Evolutionary conservation across 1,140 invertebrate species (phyloP).

Genomic region (Matsumurasca onukii): DNA sequence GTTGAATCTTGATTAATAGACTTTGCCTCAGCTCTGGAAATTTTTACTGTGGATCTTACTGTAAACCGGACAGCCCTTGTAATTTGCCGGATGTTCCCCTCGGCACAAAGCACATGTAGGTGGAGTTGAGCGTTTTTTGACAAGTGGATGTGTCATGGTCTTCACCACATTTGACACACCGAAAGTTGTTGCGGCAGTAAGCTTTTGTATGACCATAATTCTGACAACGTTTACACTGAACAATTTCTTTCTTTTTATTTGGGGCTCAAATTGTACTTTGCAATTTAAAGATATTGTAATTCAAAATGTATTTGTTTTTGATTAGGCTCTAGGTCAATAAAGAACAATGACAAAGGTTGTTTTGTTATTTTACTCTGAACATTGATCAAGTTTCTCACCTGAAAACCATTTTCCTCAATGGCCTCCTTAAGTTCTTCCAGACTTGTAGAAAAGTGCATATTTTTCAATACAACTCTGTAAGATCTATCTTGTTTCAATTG

Average conservation of each 20-base stretch:
- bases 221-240: slow-evolving; percentile 1
- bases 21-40: neutral
- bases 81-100: neutral
- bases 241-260: slow-evolving; percentile 6
- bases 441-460: too few relatives aligned
- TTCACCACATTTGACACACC: neutral
- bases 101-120: neutral
- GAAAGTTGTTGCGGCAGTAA: neutral
- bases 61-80: slow-evolving; percentile 7
- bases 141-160: neutral
- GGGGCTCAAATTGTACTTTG: too few relatives aligned
- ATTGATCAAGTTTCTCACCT: too few relatives aligned
- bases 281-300: neutral
- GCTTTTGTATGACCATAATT: neutral
- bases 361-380: too few relatives aligned
- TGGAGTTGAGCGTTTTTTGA: neutral
- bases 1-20: too few relatives aligned
- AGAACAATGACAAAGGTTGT: neutral
- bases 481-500: too few relatives aligned
- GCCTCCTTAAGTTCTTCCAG: too few relatives aligned
- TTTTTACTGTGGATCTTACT: neutral
- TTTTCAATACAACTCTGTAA: too few relatives aligned
- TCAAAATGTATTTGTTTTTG: neutral
- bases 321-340: slow-evolving; percentile 3
- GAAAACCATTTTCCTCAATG: too few relatives aligned